Percentiles rank a stretch among this genome's conserved stretches.
phyloP scores from a whole-genome alignment of 2,797 vertebrate species.

The Sandelia bainsii region DNA sequence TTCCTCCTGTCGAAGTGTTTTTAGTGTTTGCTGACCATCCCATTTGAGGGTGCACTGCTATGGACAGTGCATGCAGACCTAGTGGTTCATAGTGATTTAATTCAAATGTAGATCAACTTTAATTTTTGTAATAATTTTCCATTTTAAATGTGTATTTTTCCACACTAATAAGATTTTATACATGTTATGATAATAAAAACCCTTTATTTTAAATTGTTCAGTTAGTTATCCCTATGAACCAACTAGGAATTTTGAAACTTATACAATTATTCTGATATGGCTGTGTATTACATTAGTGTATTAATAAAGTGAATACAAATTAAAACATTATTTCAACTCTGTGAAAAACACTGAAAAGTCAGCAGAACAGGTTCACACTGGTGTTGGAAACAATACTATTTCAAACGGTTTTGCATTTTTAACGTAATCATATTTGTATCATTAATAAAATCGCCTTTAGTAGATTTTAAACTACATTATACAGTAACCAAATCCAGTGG shows the following conservation, averaged over 20 bases:
- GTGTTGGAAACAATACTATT: neutral
- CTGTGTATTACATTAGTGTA: neutral
- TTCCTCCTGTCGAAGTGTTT: slow-evolving; percentile 25
- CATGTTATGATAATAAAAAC: slow-evolving; percentile 8
- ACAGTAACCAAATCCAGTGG: neutral
- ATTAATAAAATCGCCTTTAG: neutral
- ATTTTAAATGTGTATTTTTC: neutral
- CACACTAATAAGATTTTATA: slow-evolving; percentile 12
- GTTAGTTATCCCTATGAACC: slow-evolving; percentile 26
- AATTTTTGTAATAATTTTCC: neutral
- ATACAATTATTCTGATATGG: neutral
- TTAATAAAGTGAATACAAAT: slow-evolving; percentile 34
- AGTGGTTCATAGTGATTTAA: neutral
- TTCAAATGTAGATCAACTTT: slow-evolving; percentile 19
- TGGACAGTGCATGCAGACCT: neutral
- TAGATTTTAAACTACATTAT: neutral
- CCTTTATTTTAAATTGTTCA: slow-evolving; percentile 14
- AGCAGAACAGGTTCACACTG: neutral
- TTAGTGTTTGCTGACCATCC: slow-evolving; percentile 16
- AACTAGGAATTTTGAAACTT: neutral
- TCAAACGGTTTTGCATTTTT: neutral
- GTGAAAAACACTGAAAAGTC: slow-evolving; percentile 2
- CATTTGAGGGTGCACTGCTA: slow-evolving; percentile 8
- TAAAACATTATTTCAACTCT: slow-evolving; percentile 41
- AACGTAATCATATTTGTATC: neutral